These are phyloP conservation scores for Excalfactoria chinensis DNA, from an alignment of 2,113 vertebrate genomes.

Conservation along the genomic window DNA sequence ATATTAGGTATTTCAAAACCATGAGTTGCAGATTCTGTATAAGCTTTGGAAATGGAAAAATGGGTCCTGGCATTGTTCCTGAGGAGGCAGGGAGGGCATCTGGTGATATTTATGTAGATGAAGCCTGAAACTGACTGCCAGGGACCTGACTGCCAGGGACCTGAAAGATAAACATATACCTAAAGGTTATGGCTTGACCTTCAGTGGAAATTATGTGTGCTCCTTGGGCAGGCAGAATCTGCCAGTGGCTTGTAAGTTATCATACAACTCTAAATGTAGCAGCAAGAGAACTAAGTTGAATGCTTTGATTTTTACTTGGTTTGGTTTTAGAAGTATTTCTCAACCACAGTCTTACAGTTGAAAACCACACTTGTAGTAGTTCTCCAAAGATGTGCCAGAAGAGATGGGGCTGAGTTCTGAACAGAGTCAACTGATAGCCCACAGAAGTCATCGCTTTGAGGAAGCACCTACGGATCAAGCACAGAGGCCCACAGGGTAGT, in stretches of 20 bases:
- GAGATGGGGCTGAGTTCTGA: background rate
- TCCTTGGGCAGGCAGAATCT: background rate
- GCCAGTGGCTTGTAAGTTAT: background rate
- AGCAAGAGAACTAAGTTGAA: background rate
- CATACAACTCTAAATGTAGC: background rate
- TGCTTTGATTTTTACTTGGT: background rate
- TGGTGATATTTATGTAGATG: background rate
- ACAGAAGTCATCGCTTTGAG: background rate
- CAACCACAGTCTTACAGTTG: background rate
- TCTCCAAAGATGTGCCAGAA: background rate
- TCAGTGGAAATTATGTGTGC: background rate
- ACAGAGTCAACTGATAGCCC: background rate
- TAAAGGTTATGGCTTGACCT: background rate
- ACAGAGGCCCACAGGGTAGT: background rate
- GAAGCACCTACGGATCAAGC: background rate
- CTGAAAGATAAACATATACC: background rate
- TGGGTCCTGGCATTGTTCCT: background rate
- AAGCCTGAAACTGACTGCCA: background rate
- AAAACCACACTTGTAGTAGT: background rate
- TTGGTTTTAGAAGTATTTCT: background rate
- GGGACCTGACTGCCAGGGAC: background rate
- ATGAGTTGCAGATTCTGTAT: background rate
- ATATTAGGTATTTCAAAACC: conserved; percentile 28
- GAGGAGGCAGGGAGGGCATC: background rate
- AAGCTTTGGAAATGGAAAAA: conserved; percentile 18